Evolutionary conservation across 2,113 vertebrate species (phyloP).

Genomic region (Cynocephalus volans): DNA sequence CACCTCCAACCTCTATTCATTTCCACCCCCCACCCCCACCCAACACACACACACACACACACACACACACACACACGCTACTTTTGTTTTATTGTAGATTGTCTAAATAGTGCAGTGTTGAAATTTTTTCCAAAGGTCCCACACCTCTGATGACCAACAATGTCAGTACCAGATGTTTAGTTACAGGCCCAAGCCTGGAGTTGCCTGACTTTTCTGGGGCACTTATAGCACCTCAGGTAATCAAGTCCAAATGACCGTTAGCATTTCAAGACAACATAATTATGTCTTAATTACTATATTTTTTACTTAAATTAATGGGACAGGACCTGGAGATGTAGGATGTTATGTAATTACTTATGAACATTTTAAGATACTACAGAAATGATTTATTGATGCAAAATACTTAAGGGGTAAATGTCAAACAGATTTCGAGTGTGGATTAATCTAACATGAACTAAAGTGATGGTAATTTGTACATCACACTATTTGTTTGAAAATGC

Average conservation of each 20-base stretch:
- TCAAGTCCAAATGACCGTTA: constrained; percentile 71
- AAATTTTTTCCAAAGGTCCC: constrained; percentile 41
- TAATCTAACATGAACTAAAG: constrained; percentile 68
- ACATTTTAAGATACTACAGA: constrained; percentile 66
- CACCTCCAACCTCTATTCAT: background rate
- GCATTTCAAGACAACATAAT: constrained; percentile 69
- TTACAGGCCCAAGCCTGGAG: background rate
- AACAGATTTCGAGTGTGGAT: constrained; percentile 76
- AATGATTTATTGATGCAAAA: constrained; percentile 76
- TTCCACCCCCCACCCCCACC: background rate
- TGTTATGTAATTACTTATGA: constrained; percentile 63
- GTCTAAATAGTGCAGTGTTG: background rate
- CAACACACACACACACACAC: background rate
- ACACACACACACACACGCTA: background rate
- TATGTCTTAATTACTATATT: constrained; percentile 69
- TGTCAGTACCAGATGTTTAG: constrained; percentile 33
- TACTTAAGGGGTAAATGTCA: constrained; percentile 74
- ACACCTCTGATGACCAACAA: background rate
- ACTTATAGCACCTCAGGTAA: background rate
- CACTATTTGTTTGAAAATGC: constrained; percentile 72
- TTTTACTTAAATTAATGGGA: constrained; percentile 49
- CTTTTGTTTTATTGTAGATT: background rate
- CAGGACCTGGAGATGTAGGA: constrained; percentile 22
- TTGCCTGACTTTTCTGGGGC: constrained; percentile 67
- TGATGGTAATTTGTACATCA: constrained; percentile 72